These are phyloP conservation scores for Potamarius usumacintae DNA, from an alignment of 2,113 vertebrate species.

Conservation along the genomic window DNA sequence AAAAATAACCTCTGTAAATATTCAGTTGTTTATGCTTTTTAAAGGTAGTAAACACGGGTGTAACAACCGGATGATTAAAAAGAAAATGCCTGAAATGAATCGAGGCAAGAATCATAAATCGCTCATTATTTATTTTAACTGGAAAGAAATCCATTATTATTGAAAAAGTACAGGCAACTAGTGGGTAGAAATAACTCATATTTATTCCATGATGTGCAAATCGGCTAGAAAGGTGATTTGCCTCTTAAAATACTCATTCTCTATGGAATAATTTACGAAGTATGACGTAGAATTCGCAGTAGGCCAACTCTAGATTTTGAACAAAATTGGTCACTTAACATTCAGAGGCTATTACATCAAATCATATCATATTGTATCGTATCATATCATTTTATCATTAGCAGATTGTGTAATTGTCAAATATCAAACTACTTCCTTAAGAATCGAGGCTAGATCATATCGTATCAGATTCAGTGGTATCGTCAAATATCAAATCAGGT, in stretches of 20 bases:
- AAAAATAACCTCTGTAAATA: no score
- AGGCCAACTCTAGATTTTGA: no score
- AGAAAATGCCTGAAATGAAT: neutral
- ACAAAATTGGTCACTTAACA: neutral
- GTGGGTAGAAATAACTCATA: neutral
- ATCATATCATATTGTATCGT: no score
- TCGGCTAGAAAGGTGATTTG: neutral
- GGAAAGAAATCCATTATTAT: neutral
- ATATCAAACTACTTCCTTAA: neutral
- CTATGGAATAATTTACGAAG: neutral
- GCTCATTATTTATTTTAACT: neutral
- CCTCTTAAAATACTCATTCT: neutral
- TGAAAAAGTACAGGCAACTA: neutral
- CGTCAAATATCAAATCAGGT: neutral
- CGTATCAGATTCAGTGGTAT: no score
- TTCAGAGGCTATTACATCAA: neutral
- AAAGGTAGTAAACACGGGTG: no score
- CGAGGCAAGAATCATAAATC: neutral
- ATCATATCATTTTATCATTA: no score
- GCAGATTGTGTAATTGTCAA: no score
- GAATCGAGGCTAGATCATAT: neutral
- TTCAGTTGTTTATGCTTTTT: no score
- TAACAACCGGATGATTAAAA: no score
- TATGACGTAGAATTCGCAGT: neutral
- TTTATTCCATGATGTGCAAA: neutral